Percentiles rank a stretch among this genome's conserved stretches.
These are phyloP conservation scores for Procambarus clarkii DNA, from an alignment of 1,140 invertebrate species.

Conservation along the genomic window DNA sequence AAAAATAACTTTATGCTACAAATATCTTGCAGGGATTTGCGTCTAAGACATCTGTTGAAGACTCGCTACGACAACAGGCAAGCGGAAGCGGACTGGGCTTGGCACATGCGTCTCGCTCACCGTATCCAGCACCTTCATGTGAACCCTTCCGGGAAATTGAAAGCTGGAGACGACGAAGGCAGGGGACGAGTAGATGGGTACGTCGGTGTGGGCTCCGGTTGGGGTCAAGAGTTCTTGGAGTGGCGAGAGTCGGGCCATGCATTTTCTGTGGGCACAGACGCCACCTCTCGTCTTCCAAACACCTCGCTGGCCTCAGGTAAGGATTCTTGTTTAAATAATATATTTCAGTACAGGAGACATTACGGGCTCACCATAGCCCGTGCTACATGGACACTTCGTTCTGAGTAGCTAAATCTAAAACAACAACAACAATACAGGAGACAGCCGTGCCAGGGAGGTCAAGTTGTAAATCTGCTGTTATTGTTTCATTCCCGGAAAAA, in stretches of 20 bases:
- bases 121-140: slow-evolving; percentile 31
- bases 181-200: not conserved
- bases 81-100: slow-evolving; percentile 62
- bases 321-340: too few species aligned
- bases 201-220: slow-evolving; percentile 29
- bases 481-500: too few species aligned
- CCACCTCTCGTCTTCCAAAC: slow-evolving; percentile 13
- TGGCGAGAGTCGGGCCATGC: slow-evolving; percentile 41
- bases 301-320: slow-evolving; percentile 56
- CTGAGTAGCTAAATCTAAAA: too few species aligned
- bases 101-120: slow-evolving; percentile 59
- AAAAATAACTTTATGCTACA: too few species aligned
- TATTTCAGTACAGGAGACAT: too few species aligned
- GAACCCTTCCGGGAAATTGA: not conserved
- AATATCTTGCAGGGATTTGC: slow-evolving; percentile 48
- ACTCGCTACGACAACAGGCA: slow-evolving; percentile 53
- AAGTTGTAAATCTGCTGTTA: too few species aligned
- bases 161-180: not conserved
- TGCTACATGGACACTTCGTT: too few species aligned
- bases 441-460: too few species aligned
- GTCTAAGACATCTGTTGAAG: slow-evolving; percentile 38
- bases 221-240: slow-evolving; percentile 51
- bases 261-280: slow-evolving; percentile 15
- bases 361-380: too few species aligned
- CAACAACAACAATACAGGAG: too few species aligned